Evolutionary conservation across 53 echinoderm and acorn worm genomes (phyloP), one percentile per base, ranked within the genome.

Genomic region (Pentamera pediparva): DNA sequence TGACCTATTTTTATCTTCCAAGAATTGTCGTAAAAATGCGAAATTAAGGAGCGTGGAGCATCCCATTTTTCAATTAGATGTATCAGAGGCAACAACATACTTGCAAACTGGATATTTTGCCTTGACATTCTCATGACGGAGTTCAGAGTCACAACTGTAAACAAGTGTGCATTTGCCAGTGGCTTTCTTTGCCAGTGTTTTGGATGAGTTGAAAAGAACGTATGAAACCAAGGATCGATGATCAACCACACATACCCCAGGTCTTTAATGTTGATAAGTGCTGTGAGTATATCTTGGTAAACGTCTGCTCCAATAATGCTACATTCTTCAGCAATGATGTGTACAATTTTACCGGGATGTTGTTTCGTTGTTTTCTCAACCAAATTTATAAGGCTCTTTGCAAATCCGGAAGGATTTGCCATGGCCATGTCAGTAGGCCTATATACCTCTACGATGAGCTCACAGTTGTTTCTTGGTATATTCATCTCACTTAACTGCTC

Each of bases 211-310:
- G n/a, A n/a, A n/a, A n/a, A n/a, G 51, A 6, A 5, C 25, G 20
- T 51, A 5, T 25, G 19, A 19, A 51, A 21, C 25, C 19, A 5
- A 21, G 51, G 51, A 8, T 51, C 51, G 20, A 51, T 10, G 2
- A 51, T 51, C 20, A 51, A 51, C 51, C 51, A 51, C 51, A 51
- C 51, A 51, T 51, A 51, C 25, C 51, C 51, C 20, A 51, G 51
- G 19, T 51, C 51, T 0, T 51, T 51, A 25, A 51, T 5, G 20
- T 11, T 5, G 51, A 25, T 3, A 19, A 51, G 0, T 19, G 12
- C 8, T 51, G 19, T 7, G 25, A 25, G 12, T 51, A 51, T 5
- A 51, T 51, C 51, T 25, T 19, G 20, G 25, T 51, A 51, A 25
- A 1, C 25, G 2, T 51, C 5, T 51, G 12, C 51, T 19, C 20